Base-by-base conservation (phyloP, 2,113 vertebrate genomes). In the Trichechus manatus region DNA sequence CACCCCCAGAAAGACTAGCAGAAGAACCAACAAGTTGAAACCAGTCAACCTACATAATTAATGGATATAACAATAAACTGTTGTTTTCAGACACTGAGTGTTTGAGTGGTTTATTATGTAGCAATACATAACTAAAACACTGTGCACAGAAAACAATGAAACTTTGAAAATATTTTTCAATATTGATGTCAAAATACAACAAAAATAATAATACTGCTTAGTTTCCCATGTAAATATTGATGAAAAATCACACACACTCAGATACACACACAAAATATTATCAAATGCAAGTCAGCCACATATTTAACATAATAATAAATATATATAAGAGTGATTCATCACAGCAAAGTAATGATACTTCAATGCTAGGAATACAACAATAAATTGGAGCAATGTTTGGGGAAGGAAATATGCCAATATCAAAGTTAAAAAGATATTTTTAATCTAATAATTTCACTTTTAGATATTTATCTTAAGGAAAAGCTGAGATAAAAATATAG, bases 51-150 rank as follows among this genome's bases (percentile, higher is more conserved):
- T 42, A 79, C 4, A 82, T 23, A 95, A 33, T 56, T 84, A 78
- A 29, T 90, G 36, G 56, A 44, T 15, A 59, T 75, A 92, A 87
- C 47, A 97, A 74, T 70, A 93, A 75, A 87, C 31, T 56, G 22
- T 33, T 88, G 11, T 68, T 91, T 87, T 84, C 75, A 80, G 6
- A 0, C 14, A 87, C 2, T 63, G 86, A 59, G 10, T 7, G 92
- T 88, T 13, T 3, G 9, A 20, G 27, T 87, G 17, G 29, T 59
- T 78, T 93, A 6, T 64, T 75, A 87, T 72, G 3, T 66, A 78
- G 39, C 1, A 82, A 59, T 6, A 89, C 22, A 50, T 36, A 36
- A 56, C 50, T 84, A 81, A 44, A 90, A 78, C 27, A 56, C 1
- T 6, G 23, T 68, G 39, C 53, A 64, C 33, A 91, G 3, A 82